Conservation (phyloP, 92 coral and sea anemone species). For the Paramuricea clavata region DNA sequence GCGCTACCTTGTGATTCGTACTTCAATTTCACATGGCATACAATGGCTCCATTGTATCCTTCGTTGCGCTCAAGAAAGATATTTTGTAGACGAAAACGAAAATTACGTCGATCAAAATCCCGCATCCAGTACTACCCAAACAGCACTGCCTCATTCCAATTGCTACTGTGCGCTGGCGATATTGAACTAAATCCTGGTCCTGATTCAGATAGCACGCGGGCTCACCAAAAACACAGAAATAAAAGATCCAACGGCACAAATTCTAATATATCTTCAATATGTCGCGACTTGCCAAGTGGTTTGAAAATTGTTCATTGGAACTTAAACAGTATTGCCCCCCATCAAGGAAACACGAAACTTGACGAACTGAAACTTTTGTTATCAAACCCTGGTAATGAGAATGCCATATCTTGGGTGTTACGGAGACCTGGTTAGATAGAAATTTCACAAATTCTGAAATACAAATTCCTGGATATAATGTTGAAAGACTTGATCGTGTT, state of each 20-base stretch:
- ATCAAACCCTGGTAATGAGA: conserved; percentile 39
- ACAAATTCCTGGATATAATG: conserved; percentile 29
- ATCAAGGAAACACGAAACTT: conserved; percentile 36
- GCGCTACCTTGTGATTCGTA: no score
- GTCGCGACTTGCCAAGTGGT: conserved; percentile 61
- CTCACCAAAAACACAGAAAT: background rate
- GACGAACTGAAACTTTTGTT: conserved; percentile 51
- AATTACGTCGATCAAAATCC: background rate
- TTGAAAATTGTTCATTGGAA: conserved; percentile 58
- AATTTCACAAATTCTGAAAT: conserved; percentile 43
- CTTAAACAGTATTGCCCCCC: conserved; percentile 49
- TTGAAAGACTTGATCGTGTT: conserved; percentile 49
- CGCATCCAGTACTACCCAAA: background rate
- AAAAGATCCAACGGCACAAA: background rate
- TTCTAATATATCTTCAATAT: conserved; percentile 8
- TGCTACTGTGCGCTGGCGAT: background rate
- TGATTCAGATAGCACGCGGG: background rate
- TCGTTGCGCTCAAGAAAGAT: background rate
- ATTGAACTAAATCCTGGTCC: conserved; percentile 31
- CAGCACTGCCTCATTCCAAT: background rate
- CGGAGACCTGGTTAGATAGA: conserved; percentile 45
- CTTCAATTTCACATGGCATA: no score
- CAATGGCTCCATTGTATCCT: no score
- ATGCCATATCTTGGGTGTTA: conserved; percentile 35
- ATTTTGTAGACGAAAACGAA: background rate